Percentiles rank a stretch among this genome's conserved stretches.
Conservation (phyloP, 2,113 vertebrate species). For the Antidorcas marsupialis region DNA sequence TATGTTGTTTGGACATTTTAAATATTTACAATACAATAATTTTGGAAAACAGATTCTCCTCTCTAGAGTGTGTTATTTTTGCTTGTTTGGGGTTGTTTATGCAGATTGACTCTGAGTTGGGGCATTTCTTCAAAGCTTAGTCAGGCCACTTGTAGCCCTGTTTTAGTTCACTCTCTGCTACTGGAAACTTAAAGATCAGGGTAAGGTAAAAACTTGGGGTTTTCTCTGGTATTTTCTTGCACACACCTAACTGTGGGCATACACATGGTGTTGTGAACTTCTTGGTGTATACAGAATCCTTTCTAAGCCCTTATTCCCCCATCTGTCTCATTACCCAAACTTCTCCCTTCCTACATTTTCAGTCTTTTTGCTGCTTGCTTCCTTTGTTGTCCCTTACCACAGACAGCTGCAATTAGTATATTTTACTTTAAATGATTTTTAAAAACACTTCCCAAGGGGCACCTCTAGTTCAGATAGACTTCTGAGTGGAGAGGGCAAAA, state of each 20-base stretch:
- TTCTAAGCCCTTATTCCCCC: not conserved
- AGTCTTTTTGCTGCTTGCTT: not conserved
- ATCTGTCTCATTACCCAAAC: not conserved
- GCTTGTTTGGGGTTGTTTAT: not conserved
- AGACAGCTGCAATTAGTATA: not conserved
- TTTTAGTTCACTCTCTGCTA: not conserved
- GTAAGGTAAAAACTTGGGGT: not conserved
- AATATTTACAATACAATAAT: not conserved
- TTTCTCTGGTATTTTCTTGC: not conserved
- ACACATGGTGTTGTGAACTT: not conserved
- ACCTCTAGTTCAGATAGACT: not conserved
- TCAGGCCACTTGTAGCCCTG: not conserved
- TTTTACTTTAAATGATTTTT: not conserved
- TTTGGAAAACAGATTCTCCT: not conserved
- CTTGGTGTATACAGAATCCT: not conserved
- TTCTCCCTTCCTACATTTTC: not conserved
- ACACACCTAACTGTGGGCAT: not conserved
- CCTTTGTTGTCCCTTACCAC: not conserved
- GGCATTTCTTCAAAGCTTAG: not conserved
- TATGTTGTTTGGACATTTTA: not conserved
- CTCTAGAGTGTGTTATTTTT: not conserved
- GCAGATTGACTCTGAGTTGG: not conserved
- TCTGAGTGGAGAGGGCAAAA: not conserved
- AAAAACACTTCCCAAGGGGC: not conserved
- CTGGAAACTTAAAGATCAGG: not conserved